These are phyloP conservation scores for Epinephelus fuscoguttatus DNA, from an alignment of 2,113 vertebrate species.

Conservation along the genomic window DNA sequence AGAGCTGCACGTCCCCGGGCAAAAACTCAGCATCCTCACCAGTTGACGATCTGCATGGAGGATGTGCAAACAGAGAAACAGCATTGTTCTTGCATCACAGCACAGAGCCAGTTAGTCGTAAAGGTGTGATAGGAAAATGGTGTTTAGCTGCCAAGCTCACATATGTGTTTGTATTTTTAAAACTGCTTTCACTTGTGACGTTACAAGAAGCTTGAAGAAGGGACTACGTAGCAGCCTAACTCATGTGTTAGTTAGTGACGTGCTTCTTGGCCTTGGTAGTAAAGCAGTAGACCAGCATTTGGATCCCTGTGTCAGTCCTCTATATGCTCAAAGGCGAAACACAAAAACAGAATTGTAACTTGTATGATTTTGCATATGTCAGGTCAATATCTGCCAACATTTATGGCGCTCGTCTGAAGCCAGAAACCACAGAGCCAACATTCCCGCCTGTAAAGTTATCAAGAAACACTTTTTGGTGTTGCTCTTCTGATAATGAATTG, in stretches of 20 bases:
- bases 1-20: not conserved
- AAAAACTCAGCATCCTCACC: not conserved
- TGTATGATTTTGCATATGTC: not conserved
- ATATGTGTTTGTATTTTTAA: too few relatives aligned
- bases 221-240: too few relatives aligned
- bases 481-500: slow-evolving; percentile 37
- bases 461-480: slow-evolving; percentile 10
- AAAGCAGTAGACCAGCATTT: not conserved
- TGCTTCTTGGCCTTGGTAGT: not conserved
- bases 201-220: not conserved
- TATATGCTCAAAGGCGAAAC: not conserved
- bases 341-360: not conserved
- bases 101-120: not conserved
- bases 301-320: not conserved
- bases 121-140: too few relatives aligned
- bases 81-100: not conserved
- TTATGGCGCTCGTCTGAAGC: not conserved
- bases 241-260: not conserved
- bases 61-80: not conserved
- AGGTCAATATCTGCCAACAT: slow-evolving; percentile 2
- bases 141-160: too few relatives aligned
- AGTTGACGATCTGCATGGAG: not conserved
- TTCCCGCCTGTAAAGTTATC: slow-evolving; percentile 28
- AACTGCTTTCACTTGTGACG: not conserved
- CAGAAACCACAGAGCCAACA: slow-evolving; percentile 5